A percentile compares a stretch with the other conserved stretches of the same genome.
phyloP scores from a whole-genome alignment of 2,113 vertebrate species.

The Falcunculus frontatus region DNA sequence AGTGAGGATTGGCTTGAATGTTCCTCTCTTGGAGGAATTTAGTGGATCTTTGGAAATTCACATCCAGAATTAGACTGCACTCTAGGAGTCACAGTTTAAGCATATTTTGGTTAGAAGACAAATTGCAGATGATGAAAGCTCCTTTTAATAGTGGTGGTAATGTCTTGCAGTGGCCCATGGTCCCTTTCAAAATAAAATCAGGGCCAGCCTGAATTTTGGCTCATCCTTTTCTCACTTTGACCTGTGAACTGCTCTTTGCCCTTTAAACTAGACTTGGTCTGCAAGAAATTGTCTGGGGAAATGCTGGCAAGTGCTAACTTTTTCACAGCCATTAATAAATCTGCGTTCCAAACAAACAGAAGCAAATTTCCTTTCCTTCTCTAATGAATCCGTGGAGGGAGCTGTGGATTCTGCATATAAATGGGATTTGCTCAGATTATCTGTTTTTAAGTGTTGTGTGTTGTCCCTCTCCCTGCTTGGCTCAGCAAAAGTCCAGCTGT shows the following conservation, averaged over 20 bases:
- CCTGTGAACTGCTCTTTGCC: background rate
- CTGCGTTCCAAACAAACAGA: background rate
- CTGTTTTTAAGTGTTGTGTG: background rate
- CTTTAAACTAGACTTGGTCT: background rate
- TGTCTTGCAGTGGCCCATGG: background rate
- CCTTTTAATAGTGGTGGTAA: background rate
- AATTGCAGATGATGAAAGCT: background rate
- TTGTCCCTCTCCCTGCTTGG: background rate
- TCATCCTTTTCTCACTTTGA: background rate
- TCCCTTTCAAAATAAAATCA: background rate
- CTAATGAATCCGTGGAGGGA: background rate
- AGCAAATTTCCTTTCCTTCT: background rate
- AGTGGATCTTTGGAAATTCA: background rate
- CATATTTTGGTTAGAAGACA: background rate
- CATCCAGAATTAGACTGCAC: background rate
- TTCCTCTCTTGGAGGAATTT: background rate
- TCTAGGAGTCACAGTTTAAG: background rate
- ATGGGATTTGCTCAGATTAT: background rate
- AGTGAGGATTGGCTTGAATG: background rate
- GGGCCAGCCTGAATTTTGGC: background rate
- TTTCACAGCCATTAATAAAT: background rate
- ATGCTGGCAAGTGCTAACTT: background rate
- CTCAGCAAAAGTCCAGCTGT: background rate
- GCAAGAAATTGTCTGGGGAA: background rate
- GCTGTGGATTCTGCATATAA: background rate